Evolutionary conservation across 2,113 vertebrate genomes (phyloP), one percentile per base, ranked within the genome.

Genomic region (Mionectes macconnelli): DNA sequence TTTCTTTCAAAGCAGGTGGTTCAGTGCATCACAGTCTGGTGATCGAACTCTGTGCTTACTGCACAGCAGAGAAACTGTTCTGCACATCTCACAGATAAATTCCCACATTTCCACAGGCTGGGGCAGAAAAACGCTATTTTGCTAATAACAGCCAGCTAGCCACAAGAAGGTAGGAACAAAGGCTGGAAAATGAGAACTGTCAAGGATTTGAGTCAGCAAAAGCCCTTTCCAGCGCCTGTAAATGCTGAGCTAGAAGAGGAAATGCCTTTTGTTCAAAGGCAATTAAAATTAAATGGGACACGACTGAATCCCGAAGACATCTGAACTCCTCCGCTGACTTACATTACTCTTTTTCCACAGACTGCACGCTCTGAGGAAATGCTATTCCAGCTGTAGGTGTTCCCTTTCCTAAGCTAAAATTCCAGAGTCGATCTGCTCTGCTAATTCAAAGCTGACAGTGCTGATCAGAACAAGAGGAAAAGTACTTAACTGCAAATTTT

Each of bases 271-370:
- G 80, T 91, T 90, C 93, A 93, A 91, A 97, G 66, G 85, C 95
- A 97, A 96, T 97, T 96, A 97, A 97, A 97, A 96, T 90, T 88
- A 90, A 93, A 93, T 82, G 87, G 80, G 85, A 96, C 92, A 87
- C 74, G 85, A 84, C 89, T 72, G 91, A 95, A 77, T 31, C 18
- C 81, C 67, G 78, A 76, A 93, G 93, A 93, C 81, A 92, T 86
- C 59, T 59, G 12, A 91, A 73, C 84, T 92, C 79, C 84, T 92
- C 84, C 37, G 3, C 87, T 59, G 90, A 82, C 91, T 91, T 82
- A n/a, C 42, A 23, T 87, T 82, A 92, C 83, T 82, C 62, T 73
- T 85, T 89, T 89, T 84, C 86, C 93, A 70, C 7, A 92, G 56
- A 20, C 77, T 23, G 10, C 19, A 40, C 0, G 11, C 19, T 35